Percentiles rank a stretch among this genome's conserved stretches.
phyloP scores from a whole-genome alignment of 2,113 vertebrate genomes.

The Drymodes brunneopygia region DNA sequence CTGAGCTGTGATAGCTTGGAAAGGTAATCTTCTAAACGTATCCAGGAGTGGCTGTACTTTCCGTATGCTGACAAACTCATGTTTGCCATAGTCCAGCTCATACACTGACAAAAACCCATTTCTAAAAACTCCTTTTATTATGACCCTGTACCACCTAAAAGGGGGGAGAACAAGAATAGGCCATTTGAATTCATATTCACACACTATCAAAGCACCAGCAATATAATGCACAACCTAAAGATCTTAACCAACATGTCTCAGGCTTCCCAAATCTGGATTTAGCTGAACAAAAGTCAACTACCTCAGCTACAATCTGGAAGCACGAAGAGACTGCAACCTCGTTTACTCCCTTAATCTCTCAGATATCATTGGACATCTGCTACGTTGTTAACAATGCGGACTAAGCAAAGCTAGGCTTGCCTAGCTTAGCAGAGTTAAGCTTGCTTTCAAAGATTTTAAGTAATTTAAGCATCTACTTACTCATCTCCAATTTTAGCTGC shows the following conservation, averaged over 20 bases:
- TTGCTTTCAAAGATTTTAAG: background rate
- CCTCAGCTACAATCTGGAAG: background rate
- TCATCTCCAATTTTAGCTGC: conserved; percentile 90
- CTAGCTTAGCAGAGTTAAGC: background rate
- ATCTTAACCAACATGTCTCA: background rate
- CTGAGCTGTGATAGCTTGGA: conserved; percentile 88
- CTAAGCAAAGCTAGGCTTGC: background rate
- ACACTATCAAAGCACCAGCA: background rate
- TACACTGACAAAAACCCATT: conserved; percentile 88
- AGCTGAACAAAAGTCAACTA: background rate
- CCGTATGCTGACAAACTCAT: conserved; percentile 79
- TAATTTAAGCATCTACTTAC: conserved; percentile 70
- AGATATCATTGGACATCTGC: background rate
- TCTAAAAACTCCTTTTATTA: conserved; percentile 84
- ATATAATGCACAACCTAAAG: background rate
- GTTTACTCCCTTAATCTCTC: background rate
- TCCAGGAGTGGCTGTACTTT: conserved; percentile 80
- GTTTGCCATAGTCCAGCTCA: conserved; percentile 89
- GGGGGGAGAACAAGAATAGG: background rate
- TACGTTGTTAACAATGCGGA: background rate
- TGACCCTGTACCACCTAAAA: conserved; percentile 88
- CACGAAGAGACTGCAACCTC: background rate
- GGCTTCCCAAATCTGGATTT: background rate
- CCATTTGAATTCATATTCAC: background rate
- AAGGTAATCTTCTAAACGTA: conserved; percentile 86